phyloP scores from a whole-genome alignment of 2,888 invertebrate genomes.

The Lepidocyrtoides sp. region DNA sequence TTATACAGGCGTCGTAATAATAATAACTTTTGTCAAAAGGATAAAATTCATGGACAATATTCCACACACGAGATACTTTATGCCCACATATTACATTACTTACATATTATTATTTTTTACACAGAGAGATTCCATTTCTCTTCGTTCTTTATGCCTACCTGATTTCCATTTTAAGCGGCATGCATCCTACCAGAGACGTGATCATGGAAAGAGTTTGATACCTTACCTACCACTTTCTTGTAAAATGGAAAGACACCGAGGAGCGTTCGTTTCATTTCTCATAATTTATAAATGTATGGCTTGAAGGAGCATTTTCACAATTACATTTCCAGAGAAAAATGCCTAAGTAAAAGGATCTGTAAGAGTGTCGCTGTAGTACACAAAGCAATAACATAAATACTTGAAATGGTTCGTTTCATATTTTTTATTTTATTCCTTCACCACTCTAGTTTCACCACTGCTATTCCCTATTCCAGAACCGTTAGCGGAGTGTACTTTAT shows the following conservation, averaged over 20 bases:
- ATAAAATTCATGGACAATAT: constrained; percentile 60
- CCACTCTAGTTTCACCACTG: constrained; percentile 31
- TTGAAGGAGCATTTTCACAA: constrained; percentile 56
- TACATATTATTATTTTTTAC: too few species aligned
- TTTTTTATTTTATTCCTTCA: constrained; percentile 47
- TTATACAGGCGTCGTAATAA: constrained; percentile 23
- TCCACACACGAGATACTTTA: constrained; percentile 29
- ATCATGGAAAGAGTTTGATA: constrained; percentile 42
- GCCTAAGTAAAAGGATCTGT: constrained; percentile 7
- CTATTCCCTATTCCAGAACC: not conserved
- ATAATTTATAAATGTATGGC: constrained; percentile 61
- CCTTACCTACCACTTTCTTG: too few species aligned
- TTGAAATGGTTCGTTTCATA: constrained; percentile 68
- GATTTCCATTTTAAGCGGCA: constrained; percentile 66
- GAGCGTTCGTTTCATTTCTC: not conserved
- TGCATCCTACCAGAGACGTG: constrained; percentile 45
- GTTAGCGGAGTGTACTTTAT: constrained; percentile 24
- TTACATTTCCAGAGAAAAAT: constrained; percentile 18
- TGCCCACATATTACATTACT: constrained; percentile 30
- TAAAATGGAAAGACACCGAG: too few species aligned
- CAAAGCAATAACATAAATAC: constrained; percentile 72
- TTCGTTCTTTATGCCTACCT: constrained; percentile 41
- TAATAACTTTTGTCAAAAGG: constrained; percentile 56
- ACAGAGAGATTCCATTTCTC: constrained; percentile 4
- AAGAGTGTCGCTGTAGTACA: constrained; percentile 36